phyloP scores from a whole-genome alignment of 2,888 invertebrate species.

The Noctua pronuba region DNA sequence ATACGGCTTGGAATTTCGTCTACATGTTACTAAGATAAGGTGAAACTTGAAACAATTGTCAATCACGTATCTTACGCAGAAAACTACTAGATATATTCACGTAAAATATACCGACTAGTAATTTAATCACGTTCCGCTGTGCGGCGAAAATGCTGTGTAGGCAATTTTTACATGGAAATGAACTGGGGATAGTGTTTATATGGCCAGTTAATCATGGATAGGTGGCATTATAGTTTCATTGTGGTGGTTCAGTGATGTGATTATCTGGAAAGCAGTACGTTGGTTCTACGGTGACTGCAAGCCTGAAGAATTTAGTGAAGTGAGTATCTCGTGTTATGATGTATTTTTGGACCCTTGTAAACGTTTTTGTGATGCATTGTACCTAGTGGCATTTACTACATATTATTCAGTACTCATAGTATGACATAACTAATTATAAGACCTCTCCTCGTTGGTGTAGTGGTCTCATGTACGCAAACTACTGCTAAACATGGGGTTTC shows the following conservation, averaged over 20 bases:
- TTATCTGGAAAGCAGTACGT: background rate
- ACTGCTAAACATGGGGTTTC: background rate
- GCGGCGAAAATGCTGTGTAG: slow-evolving; percentile 56
- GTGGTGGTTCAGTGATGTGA: slow-evolving; percentile 43
- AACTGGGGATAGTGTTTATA: slow-evolving; percentile 57
- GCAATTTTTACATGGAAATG: slow-evolving; percentile 51
- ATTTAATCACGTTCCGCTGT: slow-evolving; percentile 69
- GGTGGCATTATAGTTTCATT: slow-evolving; percentile 31
- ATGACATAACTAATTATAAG: background rate
- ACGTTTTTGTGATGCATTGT: background rate
- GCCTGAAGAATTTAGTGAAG: background rate
- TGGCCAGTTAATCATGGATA: slow-evolving; percentile 25
- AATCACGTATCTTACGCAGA: slow-evolving; percentile 65
- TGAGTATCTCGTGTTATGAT: background rate
- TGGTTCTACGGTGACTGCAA: slow-evolving; percentile 3
- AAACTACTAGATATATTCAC: slow-evolving; percentile 59
- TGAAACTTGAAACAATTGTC: slow-evolving; percentile 42
- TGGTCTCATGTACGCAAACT: background rate
- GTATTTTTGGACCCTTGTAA: background rate
- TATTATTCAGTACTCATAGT: background rate
- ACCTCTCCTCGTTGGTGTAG: background rate
- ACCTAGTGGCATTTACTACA: background rate
- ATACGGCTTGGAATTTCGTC: slow-evolving; percentile 44
- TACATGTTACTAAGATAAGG: slow-evolving; percentile 22
- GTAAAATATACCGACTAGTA: slow-evolving; percentile 56